These are phyloP conservation scores for Apamea monoglypha DNA, from an alignment of 2,888 invertebrate species.

Conservation along the genomic window DNA sequence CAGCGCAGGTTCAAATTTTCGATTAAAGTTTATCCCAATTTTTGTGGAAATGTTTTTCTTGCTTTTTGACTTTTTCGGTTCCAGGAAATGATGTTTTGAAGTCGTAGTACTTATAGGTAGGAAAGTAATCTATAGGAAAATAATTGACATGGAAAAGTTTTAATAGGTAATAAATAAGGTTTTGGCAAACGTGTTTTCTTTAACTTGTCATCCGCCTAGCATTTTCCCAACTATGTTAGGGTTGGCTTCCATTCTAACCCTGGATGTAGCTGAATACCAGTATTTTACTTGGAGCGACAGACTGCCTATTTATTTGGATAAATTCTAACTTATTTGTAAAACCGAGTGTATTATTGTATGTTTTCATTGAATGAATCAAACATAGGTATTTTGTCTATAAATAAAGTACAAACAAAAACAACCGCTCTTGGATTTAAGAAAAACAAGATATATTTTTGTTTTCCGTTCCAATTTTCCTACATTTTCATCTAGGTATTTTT, in stretches of 20 bases:
- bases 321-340: neutral
- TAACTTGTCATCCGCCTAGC: neutral
- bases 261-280: neutral
- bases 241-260: neutral
- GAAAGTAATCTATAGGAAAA: neutral
- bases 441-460: neutral
- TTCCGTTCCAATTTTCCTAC: neutral
- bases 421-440: neutral
- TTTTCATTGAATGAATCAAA: neutral
- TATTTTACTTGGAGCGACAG: neutral
- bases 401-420: constrained; percentile 5
- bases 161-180: neutral
- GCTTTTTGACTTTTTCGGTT: neutral
- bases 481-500: neutral
- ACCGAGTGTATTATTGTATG: neutral
- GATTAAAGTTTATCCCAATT: constrained; percentile 20
- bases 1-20: constrained; percentile 1
- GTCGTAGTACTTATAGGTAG: neutral
- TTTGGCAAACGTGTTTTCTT: neutral
- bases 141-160: neutral
- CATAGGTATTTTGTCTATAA: neutral
- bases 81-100: neutral
- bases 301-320: neutral
- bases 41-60: neutral
- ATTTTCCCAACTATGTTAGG: neutral